Percentiles rank a stretch among this genome's conserved stretches.
These are phyloP conservation scores for Hydropotes inermis DNA, from an alignment of 2,113 vertebrate species.

Conservation along the genomic window DNA sequence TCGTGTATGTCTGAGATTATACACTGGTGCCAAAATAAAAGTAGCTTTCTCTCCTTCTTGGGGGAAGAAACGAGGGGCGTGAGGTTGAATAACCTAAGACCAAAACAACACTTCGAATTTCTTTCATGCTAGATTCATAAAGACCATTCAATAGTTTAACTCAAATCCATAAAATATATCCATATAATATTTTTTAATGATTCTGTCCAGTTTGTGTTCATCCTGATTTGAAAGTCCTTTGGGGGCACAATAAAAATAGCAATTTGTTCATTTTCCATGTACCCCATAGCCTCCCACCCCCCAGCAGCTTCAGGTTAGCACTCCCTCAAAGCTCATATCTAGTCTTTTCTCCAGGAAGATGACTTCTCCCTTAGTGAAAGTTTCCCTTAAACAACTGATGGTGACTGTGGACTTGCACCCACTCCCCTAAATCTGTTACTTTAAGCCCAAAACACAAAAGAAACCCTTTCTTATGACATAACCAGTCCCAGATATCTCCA, in stretches of 20 bases:
- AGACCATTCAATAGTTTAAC: neutral
- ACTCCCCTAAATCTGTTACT: neutral
- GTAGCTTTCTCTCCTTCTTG: neutral
- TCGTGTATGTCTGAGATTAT: neutral
- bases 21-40: neutral
- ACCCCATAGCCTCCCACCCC: rapidly evolving
- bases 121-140: neutral
- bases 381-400: neutral
- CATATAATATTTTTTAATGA: neutral
- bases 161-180: neutral
- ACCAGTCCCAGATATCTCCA: neutral
- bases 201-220: neutral
- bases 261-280: neutral
- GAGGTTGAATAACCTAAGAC: neutral
- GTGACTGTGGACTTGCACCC: neutral
- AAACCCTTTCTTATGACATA: neutral
- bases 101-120: neutral
- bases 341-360: neutral
- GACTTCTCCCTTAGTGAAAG: neutral
- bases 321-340: neutral
- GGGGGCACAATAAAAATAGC: neutral
- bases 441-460: neutral
- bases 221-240: neutral
- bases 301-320: neutral
- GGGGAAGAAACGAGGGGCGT: neutral